Base-by-base conservation (phyloP, 1,140 invertebrate genomes). In the Pseudobourletiella spinata region DNA sequence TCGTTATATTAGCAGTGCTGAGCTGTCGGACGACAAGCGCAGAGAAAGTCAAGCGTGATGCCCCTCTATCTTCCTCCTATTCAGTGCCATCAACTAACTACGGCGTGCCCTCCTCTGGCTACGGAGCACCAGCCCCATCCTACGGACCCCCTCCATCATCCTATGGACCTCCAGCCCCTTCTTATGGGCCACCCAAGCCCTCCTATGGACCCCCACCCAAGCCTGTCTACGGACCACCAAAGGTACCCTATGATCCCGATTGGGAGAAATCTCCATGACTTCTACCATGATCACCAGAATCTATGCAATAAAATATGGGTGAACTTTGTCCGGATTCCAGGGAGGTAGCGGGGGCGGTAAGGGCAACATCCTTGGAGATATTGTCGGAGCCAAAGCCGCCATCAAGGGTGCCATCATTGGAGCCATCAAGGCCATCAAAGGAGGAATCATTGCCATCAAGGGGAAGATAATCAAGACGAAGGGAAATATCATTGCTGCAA, bases 391-490 rank as follows among this genome's bases (percentile, higher is more conserved):
- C n/a, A 69, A 69, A 42, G 67, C 67, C 35, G 64, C 64, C 0
- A 66, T 69, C 24, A 69, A 69, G 42, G 64, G 66, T 57, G 60
- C 65, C 25, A 67, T 67, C 29, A 57, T 67, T 28, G 86, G 89
- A 80, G 86, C 88, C 11, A 82, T 88, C 0, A 89, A 90, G 73
- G 87, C 88, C 0, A 87, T 91, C 48, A 86, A 87, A 44, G 88
- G 88, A 18, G 86, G 87, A 26, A 84, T 89, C 1, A 82, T 89
- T 2, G 88, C 88, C 4, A 77, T 90, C 20, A 89, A 88, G 71
- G 88, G 88, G 2, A 86, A 89, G 72, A 73, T 91, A 3, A 85
- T 90, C 65, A 91, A 90, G 75, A 87, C 86, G 20, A 83, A 87
- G 56, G 88, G 88, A 20, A 84, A 86, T 44, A 72, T 88, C 6